These are phyloP conservation scores for Probaryconus sp. DNA, from an alignment of 1,140 invertebrate species.

Conservation along the genomic window DNA sequence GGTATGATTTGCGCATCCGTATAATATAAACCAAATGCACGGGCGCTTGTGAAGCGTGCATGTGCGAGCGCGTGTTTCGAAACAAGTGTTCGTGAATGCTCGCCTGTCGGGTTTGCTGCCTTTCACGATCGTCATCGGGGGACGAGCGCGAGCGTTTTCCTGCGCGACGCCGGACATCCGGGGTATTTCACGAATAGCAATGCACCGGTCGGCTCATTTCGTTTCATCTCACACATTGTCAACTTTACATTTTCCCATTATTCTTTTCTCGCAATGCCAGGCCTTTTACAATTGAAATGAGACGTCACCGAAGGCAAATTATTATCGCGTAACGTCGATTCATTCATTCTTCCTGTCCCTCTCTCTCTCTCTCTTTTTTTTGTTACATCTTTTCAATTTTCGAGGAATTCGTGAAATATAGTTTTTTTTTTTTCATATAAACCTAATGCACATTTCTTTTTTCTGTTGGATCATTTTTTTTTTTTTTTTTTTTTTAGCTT, in stretches of 20 bases:
- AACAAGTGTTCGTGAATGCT: slow-evolving; percentile 10
- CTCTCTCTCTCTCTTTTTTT: too few relatives aligned
- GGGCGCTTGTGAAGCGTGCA: not conserved
- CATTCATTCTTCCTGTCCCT: too few relatives aligned
- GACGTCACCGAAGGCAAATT: too few relatives aligned
- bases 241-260: slow-evolving; percentile 9
- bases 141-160: slow-evolving; percentile 8
- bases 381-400: too few relatives aligned
- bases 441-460: too few relatives aligned
- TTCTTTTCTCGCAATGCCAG: not conserved
- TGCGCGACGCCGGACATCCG: slow-evolving; percentile 29
- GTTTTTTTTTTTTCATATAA: too few relatives aligned
- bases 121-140: slow-evolving; percentile 26
- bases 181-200: slow-evolving; percentile 26
- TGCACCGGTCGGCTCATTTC: slow-evolving; percentile 9
- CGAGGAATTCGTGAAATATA: too few relatives aligned
- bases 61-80: not conserved
- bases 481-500: too few relatives aligned
- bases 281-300: too few relatives aligned
- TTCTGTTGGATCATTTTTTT: too few relatives aligned
- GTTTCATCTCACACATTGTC: slow-evolving; percentile 16
- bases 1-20: not conserved
- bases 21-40: not conserved
- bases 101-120: not conserved
- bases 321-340: too few relatives aligned